phyloP scores from a whole-genome alignment of 1,140 invertebrate genomes.

The Drosophila nannoptera region DNA sequence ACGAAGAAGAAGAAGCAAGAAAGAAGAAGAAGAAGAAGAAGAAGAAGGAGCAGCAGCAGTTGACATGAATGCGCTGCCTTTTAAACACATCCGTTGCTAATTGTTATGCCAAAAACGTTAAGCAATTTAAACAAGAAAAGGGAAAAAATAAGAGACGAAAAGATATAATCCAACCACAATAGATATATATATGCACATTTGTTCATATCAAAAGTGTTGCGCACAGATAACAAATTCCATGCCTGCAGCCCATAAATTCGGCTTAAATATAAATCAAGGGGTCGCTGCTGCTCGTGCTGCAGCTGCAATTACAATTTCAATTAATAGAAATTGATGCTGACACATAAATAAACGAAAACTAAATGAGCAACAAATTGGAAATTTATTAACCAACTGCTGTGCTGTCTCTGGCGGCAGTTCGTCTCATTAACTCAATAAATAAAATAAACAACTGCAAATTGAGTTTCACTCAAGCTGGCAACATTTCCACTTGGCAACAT shows the following conservation, averaged over 20 bases:
- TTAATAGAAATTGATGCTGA: conserved; percentile 62
- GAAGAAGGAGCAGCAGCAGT: conserved; percentile 8
- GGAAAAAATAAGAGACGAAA: background rate
- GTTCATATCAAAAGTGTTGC: conserved; percentile 17
- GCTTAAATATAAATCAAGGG: conserved; percentile 55
- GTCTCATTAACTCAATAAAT: conserved; percentile 45
- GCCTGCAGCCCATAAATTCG: conserved; percentile 52
- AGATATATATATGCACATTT: background rate
- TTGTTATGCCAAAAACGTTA: conserved; percentile 68
- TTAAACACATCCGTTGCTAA: conserved; percentile 46
- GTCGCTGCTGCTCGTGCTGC: conserved; percentile 6
- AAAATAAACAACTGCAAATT: conserved; percentile 30
- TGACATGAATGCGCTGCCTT: conserved; percentile 26
- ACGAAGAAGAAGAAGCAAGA: conserved; percentile 8
- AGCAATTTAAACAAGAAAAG: conserved; percentile 36
- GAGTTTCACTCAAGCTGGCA: conserved; percentile 20
- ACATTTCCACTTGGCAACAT: conserved; percentile 9
- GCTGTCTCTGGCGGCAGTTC: background rate
- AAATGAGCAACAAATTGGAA: conserved; percentile 50
- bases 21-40: background rate
- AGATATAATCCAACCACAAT: background rate
- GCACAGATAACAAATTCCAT: conserved; percentile 39
- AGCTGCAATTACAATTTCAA: conserved; percentile 54
- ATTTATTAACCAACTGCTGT: conserved; percentile 28
- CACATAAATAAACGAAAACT: conserved; percentile 52